Base-by-base conservation (phyloP, 2,113 vertebrate species). In the Balaeniceps rex region DNA sequence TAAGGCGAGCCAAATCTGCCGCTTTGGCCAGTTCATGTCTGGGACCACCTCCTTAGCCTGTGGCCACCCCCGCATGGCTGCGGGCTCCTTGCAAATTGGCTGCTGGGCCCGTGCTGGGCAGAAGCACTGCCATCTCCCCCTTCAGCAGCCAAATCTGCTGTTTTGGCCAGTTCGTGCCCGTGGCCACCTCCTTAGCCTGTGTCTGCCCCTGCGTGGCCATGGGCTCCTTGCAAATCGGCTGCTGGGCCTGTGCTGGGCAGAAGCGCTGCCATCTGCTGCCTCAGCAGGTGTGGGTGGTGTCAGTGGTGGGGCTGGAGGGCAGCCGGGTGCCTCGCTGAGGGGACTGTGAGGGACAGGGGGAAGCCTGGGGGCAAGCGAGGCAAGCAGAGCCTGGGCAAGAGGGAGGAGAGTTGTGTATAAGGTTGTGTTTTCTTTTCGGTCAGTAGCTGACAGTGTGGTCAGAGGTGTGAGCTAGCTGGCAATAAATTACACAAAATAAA, bases 41-140 rank as follows among this genome's bases (percentile, higher is more conserved):
- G 10, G 14, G 66, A 19, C 31, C 22, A 5, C 12, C 51, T n/a
- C 46, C n/a, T 29, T 46, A 7, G 9, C 34, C 0, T 0, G 0
- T 34, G 22, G 21, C 47, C 2, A 2, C 40, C 40, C 16, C 63
- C 7, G 10, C 4, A 15, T 52, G n/a, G 49, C 42, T 1, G 1
- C 0, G 7, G 22, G 17, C 19, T 66, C 19, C 13, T 25, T 7
- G 19, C 0, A 4, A 19, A 22, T 51, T 1, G 1, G 26, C 36
- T 0, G 9, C 61, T 46, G 74, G 14, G n/a, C 23, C 24, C 1
- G 1, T 21, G 52, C 11, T 1, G 4, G 14, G 64, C 14, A 6
- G 29, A 5, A 4, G 12, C 1, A 34, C 9, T 0, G 7, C 55
- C 17, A 12, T 17, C 24, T 52, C 0, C 0, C 2, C 18, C 8